Conservation (phyloP, 2,888 invertebrate species). For the Catocala sponsa region DNA sequence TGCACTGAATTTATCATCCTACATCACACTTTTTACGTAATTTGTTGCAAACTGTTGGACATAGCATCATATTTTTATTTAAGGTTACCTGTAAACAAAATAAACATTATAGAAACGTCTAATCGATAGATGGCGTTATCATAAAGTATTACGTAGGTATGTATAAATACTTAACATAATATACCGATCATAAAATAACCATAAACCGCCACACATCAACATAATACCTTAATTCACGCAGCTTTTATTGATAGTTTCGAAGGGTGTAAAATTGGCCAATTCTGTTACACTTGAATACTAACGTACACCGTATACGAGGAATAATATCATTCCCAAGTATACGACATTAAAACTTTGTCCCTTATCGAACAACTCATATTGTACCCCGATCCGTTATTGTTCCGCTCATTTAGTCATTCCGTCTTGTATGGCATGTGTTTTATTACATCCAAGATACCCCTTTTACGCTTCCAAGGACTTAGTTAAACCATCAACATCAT, state of each 20-base stretch:
- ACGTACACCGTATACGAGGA: slow-evolving; percentile 8
- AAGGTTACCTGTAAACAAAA: too few species aligned
- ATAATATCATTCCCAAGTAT: slow-evolving; percentile 21
- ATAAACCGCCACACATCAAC: slow-evolving; percentile 1
- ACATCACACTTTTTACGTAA: not conserved
- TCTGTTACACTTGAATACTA: slow-evolving; percentile 12
- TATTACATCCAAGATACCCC: slow-evolving; percentile 10
- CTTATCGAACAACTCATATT: slow-evolving; percentile 18
- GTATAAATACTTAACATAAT: not conserved
- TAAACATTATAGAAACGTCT: too few species aligned
- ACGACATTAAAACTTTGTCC: slow-evolving; percentile 21
- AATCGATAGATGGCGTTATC: not conserved
- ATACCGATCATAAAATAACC: not conserved
- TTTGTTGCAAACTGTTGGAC: too few species aligned
- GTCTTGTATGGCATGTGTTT: slow-evolving; percentile 5
- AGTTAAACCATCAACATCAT: not conserved
- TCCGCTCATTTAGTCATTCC: slow-evolving; percentile 10
- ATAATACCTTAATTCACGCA: slow-evolving; percentile 1
- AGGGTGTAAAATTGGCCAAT: slow-evolving; percentile 2
- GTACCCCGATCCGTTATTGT: slow-evolving; percentile 27
- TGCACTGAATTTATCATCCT: too few species aligned
- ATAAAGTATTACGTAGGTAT: not conserved
- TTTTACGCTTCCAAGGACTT: not conserved
- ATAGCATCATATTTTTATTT: too few species aligned
- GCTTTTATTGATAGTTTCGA: slow-evolving; percentile 6